A percentile compares a stretch with the other conserved stretches of the same genome.
phyloP scores from a whole-genome alignment of 2,797 vertebrate species.

The Cottoperca gobio region DNA sequence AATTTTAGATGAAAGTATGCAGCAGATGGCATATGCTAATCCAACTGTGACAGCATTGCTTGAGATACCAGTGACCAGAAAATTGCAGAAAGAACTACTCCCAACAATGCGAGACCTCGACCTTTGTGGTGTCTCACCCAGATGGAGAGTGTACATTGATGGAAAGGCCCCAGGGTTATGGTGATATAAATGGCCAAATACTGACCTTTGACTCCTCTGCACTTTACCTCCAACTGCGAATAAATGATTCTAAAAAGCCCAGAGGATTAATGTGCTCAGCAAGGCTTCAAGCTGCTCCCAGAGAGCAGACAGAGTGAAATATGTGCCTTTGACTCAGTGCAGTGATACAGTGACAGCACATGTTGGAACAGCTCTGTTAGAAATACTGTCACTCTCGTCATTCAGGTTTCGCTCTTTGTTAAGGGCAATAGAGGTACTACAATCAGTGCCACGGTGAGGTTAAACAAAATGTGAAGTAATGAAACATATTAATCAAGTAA shows the following conservation, averaged over 20 bases:
- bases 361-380: conserved; percentile 39
- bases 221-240: conserved; percentile 73
- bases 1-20: conserved; percentile 24
- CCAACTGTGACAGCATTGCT: conserved; percentile 29
- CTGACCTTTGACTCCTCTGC: conserved; percentile 69
- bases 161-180: conserved; percentile 65
- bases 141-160: conserved; percentile 59
- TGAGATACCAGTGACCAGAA: conserved; percentile 50
- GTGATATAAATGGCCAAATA: conserved; percentile 67
- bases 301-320: conserved; percentile 47
- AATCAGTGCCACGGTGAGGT: conserved; percentile 35
- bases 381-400: conserved; percentile 36
- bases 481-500: conserved; percentile 46
- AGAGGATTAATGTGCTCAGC: conserved; percentile 69
- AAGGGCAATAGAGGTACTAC: conserved; percentile 1
- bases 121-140: conserved; percentile 54
- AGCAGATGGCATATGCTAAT: conserved; percentile 31
- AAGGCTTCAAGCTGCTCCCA: conserved; percentile 55
- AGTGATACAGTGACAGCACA: conserved; percentile 36
- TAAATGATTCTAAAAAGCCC: conserved; percentile 73
- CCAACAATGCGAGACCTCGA: conserved; percentile 34
- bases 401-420: conserved; percentile 31
- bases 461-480: conserved; percentile 44
- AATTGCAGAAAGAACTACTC: conserved; percentile 33
- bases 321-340: conserved; percentile 40